Evolutionary conservation across 2,113 vertebrate species (phyloP).

Genomic region (Vimba vimba): DNA sequence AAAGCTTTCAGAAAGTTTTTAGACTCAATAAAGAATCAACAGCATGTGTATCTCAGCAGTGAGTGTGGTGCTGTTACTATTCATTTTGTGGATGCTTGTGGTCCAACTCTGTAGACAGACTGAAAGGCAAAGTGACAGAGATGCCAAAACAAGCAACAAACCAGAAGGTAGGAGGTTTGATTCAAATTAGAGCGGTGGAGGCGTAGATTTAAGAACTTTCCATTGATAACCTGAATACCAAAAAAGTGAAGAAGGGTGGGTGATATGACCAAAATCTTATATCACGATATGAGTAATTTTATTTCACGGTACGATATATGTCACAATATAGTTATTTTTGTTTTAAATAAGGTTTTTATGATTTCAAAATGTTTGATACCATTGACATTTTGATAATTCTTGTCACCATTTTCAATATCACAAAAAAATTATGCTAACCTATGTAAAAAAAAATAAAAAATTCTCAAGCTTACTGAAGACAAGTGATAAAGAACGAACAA

Average conservation of each 20-base stretch:
- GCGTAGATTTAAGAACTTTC: not conserved
- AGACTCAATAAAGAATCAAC: conserved; percentile 36
- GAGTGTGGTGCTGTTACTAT: conserved; percentile 58
- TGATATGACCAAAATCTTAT: no score
- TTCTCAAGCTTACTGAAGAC: no score
- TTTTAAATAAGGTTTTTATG: no score
- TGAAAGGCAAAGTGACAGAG: conserved; percentile 23
- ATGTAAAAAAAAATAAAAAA: no score
- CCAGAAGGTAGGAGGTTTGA: conserved; percentile 53
- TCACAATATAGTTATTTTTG: no score
- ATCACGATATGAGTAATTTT: no score
- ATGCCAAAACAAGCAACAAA: conserved; percentile 45
- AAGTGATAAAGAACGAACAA: no score
- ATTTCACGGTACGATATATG: no score
- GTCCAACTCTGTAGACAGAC: conserved; percentile 41
- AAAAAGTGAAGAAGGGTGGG: not conserved
- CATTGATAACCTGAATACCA: not conserved
- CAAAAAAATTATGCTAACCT: no score
- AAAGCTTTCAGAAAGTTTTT: conserved; percentile 6
- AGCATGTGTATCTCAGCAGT: conserved; percentile 56
- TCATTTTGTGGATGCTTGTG: conserved; percentile 61
- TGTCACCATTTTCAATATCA: no score
- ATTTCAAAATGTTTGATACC: no score
- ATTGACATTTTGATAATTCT: no score
- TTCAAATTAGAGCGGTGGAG: not conserved